Evolutionary conservation across 2,797 vertebrate genomes (phyloP).

Genomic region (Tenualosa ilisha): DNA sequence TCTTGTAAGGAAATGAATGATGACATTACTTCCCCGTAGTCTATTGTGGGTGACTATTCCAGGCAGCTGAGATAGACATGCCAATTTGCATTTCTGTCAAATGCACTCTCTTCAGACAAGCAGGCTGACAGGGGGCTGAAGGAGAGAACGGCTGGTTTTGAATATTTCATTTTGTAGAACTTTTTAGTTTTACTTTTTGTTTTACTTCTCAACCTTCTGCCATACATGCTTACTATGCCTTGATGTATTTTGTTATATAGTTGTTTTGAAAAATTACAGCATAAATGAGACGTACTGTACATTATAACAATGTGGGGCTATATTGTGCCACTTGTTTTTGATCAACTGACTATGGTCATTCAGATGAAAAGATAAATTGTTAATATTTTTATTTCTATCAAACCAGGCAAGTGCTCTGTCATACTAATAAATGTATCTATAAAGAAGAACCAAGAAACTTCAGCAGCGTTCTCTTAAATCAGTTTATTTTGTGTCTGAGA

Average conservation of each 20-base stretch:
- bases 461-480: not conserved
- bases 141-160: conserved; percentile 19
- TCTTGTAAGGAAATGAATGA: conserved; percentile 46
- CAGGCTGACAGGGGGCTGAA: conserved; percentile 21
- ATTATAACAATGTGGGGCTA: not conserved
- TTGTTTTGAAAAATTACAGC: not conserved
- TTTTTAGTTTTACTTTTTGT: conserved; percentile 26
- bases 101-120: conserved; percentile 36
- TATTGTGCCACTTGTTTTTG: not conserved
- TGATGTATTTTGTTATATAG: not conserved
- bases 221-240: not conserved
- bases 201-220: not conserved
- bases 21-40: conserved; percentile 50
- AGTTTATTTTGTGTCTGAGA: not conserved
- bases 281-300: not conserved
- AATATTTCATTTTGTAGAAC: conserved; percentile 32
- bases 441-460: not conserved
- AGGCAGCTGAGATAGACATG: conserved; percentile 42
- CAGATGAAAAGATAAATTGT: not conserved
- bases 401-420: not conserved
- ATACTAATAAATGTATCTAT: not conserved
- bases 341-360: not conserved
- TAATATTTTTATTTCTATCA: not conserved
- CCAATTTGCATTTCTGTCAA: conserved; percentile 48
- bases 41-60: conserved; percentile 45